Conservation (phyloP, 2,797 vertebrate genomes). For the Danio kyathit region DNA sequence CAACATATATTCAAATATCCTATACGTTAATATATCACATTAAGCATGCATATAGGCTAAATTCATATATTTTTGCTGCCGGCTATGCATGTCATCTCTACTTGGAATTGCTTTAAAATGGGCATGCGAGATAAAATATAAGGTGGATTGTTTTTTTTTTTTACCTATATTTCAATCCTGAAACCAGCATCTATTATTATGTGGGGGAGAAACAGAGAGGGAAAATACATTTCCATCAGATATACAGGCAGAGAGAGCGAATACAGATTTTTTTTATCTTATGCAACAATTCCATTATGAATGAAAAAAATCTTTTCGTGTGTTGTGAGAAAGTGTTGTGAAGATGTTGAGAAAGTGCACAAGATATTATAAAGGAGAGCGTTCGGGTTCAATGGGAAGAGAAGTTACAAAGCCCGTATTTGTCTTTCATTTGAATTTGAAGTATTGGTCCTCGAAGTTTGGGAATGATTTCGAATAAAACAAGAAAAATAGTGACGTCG, state of each 20-base stretch:
- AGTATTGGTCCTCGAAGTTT: not conserved
- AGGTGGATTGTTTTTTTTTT: no score
- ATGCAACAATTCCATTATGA: not conserved
- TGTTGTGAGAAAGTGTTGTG: not conserved
- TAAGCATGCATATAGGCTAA: not conserved
- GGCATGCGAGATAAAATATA: not conserved
- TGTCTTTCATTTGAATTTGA: not conserved
- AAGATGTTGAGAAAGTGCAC: conserved; percentile 13
- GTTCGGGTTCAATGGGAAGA: not conserved
- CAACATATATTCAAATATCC: not conserved
- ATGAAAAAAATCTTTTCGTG: not conserved
- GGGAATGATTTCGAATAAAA: not conserved
- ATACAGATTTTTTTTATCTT: not conserved
- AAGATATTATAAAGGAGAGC: not conserved
- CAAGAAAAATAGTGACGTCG: not conserved
- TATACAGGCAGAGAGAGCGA: not conserved
- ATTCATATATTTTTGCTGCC: not conserved
- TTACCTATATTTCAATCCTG: not conserved
- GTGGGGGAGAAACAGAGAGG: not conserved
- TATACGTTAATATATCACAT: not conserved
- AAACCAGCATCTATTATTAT: conserved; percentile 2
- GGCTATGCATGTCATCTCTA: not conserved
- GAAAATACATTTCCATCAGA: not conserved
- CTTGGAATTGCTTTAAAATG: conserved; percentile 1
- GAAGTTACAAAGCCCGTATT: not conserved